Evolutionary conservation across 1,140 invertebrate species (phyloP), one percentile per base, ranked within the genome.

Genomic region (Solenopsis invicta): DNA sequence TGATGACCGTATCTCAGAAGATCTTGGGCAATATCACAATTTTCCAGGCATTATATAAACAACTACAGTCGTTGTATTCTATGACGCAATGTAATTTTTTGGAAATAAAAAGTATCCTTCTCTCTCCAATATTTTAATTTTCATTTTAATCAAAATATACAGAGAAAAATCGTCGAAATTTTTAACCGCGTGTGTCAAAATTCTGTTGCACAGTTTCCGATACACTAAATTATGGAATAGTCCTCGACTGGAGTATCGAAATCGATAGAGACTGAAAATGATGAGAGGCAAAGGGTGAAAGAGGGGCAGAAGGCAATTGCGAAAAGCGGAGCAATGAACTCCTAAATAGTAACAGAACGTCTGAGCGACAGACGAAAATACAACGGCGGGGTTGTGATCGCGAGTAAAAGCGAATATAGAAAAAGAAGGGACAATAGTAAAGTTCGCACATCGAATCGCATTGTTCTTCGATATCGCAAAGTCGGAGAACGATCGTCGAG

Each of bases 371-470:
- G 50, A 34, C 12, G 29, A 69, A 85, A 61, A 69, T 66, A 85
- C 64, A 24, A 37, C 18, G 69, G 24, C 52, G 67, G 61, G 8
- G 29, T 29, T 67, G 5, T 3, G 10, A 18, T 10, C 59, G 72
- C 54, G 10, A 89, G n/a, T 75, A 37, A 76, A 71, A 76, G 2
- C 18, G 8, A 50, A 54, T 16, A 29, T 6, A 29, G 34, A 12
- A 59, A 88, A 86, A 86, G 13, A 75, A 18, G n/a, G 13, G 41
- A 4, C 37, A 10, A 75, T 80, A 80, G 80, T 81, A 75, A 89
- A 81, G 37, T 81, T 76, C 37, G 72, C 64, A 74, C 56, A 59
- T 66, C 18, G 80, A 67, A 64, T 89, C 56, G 48, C 18, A 4
- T 72, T n/a, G 12, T 64, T 71, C 54, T 72, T 62, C 29, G 34